Conservation (phyloP, 2,113 vertebrate genomes). For the Oreochromis spilurus region DNA sequence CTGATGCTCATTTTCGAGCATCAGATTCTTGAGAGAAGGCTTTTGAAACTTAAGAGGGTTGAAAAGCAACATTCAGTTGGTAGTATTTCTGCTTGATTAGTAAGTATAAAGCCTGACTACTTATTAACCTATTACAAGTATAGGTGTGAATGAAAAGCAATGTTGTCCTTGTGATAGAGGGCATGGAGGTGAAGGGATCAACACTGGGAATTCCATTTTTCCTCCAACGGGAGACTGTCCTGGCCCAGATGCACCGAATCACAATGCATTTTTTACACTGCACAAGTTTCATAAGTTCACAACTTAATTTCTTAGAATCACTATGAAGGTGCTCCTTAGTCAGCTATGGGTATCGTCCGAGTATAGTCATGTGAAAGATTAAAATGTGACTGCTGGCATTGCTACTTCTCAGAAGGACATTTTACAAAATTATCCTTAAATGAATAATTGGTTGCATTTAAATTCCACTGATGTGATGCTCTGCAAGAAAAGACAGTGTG, state of each 20-base stretch:
- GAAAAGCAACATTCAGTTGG: neutral
- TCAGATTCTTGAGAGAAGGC: neutral
- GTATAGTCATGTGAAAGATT: neutral
- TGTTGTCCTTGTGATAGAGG: neutral
- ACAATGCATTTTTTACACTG: neutral
- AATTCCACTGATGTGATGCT: neutral
- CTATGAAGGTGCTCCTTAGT: neutral
- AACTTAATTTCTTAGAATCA: neutral
- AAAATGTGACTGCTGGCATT: neutral
- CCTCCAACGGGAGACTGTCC: neutral
- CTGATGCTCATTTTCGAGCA: neutral
- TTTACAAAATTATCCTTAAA: neutral
- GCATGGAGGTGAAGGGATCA: neutral
- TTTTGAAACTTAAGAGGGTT: neutral
- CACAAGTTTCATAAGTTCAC: neutral
- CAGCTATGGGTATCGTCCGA: neutral
- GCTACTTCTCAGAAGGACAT: neutral
- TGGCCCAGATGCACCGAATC: neutral
- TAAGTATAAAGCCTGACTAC: neutral
- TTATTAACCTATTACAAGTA: neutral
- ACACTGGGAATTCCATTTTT: neutral
- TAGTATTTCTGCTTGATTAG: neutral
- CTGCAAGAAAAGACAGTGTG: neutral
- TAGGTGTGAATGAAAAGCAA: neutral
- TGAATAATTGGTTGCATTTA: neutral